phyloP scores from a whole-genome alignment of 2,888 invertebrate genomes.

The Dicycla oo region DNA sequence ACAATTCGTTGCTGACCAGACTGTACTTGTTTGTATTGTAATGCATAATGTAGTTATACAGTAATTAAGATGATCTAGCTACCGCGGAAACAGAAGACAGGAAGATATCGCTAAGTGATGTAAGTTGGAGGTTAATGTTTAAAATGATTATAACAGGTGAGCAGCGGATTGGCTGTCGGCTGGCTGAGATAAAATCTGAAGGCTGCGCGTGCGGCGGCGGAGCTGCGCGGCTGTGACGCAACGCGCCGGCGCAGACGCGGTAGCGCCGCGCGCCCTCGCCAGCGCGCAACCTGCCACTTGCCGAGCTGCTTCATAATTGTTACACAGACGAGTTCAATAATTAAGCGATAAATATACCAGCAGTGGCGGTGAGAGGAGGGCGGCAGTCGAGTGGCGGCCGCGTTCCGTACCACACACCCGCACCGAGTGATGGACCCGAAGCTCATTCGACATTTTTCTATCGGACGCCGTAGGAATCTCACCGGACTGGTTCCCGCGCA shows the following conservation, averaged over 20 bases:
- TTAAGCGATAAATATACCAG: slow-evolving; percentile 90
- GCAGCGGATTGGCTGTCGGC: slow-evolving; percentile 76
- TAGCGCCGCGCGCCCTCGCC: slow-evolving; percentile 83
- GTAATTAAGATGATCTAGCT: slow-evolving; percentile 67
- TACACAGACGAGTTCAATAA: slow-evolving; percentile 89
- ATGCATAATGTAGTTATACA: slow-evolving; percentile 36
- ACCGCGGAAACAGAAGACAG: slow-evolving; percentile 82
- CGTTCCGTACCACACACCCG: slow-evolving; percentile 87
- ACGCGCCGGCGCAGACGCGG: slow-evolving; percentile 83
- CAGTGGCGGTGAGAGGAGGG: slow-evolving; percentile 86
- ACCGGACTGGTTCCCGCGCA: slow-evolving; percentile 92
- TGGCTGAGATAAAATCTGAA: slow-evolving; percentile 83
- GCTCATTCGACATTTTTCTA: slow-evolving; percentile 91
- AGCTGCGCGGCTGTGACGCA: slow-evolving; percentile 80
- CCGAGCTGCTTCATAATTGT: slow-evolving; percentile 87
- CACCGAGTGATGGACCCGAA: slow-evolving; percentile 85
- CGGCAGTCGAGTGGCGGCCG: slow-evolving; percentile 89
- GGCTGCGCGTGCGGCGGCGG: slow-evolving; percentile 76
- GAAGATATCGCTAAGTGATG: slow-evolving; percentile 79
- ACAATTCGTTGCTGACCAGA: slow-evolving; percentile 1
- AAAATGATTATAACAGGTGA: slow-evolving; percentile 81
- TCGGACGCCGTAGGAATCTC: slow-evolving; percentile 92
- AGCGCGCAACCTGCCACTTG: slow-evolving; percentile 74
- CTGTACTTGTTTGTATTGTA: slow-evolving; percentile 32
- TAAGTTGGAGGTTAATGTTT: slow-evolving; percentile 85